Conservation (phyloP, 1,140 invertebrate genomes). For the Dreissena polymorpha region DNA sequence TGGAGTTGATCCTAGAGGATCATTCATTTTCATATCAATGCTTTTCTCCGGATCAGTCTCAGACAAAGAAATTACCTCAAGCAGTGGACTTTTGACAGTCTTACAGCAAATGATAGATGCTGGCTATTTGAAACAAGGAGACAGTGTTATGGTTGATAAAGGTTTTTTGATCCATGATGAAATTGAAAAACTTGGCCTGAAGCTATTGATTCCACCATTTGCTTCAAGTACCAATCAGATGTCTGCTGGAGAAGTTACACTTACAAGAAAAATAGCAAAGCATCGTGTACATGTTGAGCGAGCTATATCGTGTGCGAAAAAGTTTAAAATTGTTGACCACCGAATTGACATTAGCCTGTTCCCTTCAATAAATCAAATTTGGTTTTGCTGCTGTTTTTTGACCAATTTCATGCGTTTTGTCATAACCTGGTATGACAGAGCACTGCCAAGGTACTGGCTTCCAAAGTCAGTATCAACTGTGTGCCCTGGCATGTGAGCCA, state of each 20-base stretch:
- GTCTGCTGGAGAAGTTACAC: slow-evolving; percentile 32
- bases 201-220: slow-evolving; percentile 51
- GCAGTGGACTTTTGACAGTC: slow-evolving; percentile 46
- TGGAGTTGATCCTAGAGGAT: slow-evolving; percentile 44
- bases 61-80: slow-evolving; percentile 44
- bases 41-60: slow-evolving; percentile 52
- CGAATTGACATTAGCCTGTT: slow-evolving; percentile 31
- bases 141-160: slow-evolving; percentile 55
- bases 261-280: slow-evolving; percentile 52
- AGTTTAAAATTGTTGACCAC: slow-evolving; percentile 49
- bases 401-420: slow-evolving; percentile 26
- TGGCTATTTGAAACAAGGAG: background rate
- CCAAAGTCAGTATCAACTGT: slow-evolving; percentile 11
- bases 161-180: slow-evolving; percentile 47
- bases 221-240: slow-evolving; percentile 33
- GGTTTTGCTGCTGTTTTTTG: slow-evolving; percentile 52
- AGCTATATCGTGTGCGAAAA: slow-evolving; percentile 38
- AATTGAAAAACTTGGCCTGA: slow-evolving; percentile 30
- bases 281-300: slow-evolving; percentile 55
- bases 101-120: slow-evolving; percentile 13
- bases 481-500: background rate
- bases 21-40: slow-evolving; percentile 53
- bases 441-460: background rate
- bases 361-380: slow-evolving; percentile 48
- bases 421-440: slow-evolving; percentile 12